Evolutionary conservation across 2,113 vertebrate species (phyloP), one percentile per base, ranked within the genome.

Genomic region (Oreotrochilus melanogaster): DNA sequence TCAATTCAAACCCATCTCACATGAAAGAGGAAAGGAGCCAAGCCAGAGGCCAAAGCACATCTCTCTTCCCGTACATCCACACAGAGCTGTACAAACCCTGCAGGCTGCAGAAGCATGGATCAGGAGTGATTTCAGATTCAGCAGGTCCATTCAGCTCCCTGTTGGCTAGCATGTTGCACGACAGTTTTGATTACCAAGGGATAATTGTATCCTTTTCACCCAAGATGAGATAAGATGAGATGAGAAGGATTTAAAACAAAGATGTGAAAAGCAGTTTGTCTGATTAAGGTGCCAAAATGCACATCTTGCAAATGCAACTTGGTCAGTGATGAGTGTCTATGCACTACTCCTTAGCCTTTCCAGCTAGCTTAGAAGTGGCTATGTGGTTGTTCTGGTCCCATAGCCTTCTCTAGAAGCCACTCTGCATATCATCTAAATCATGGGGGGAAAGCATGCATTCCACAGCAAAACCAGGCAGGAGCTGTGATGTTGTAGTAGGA

Each of bases 51-150:
- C 27, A 12, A 75, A 72, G 9, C 16, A 7, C 9, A 7, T 35
- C 16, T 60, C 30, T 64, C 12, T 69, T 67, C n/a, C 42, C 9
- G 2, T 43, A 6, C 22, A 16, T 27, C 28, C 8, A 3, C 57
- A 11, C 21, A 28, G 48, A 72, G 12, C 45, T 4, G 0, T 6
- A 21, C 0, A 0, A 37, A 19, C 14, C 8, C 24, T 76, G 30
- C 12, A 23, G 35, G 30, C 54, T 88, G 21, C 76, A 73, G 67
- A 67, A 37, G 70, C 19, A 2, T 7, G 21, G 19, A 10, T 35
- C 27, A 48, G 35, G 27, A 58, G 9, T 47, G 37, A 72, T n/a
- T 82, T 72, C 51, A 69, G 23, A 45, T 66, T 37, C 47, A 67
- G 4, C 42, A 37, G 22, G 9, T 82, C 53, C 13, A 1, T 82